Base-by-base conservation (phyloP, 2,888 invertebrate genomes). In the Terebella lapidaria region DNA sequence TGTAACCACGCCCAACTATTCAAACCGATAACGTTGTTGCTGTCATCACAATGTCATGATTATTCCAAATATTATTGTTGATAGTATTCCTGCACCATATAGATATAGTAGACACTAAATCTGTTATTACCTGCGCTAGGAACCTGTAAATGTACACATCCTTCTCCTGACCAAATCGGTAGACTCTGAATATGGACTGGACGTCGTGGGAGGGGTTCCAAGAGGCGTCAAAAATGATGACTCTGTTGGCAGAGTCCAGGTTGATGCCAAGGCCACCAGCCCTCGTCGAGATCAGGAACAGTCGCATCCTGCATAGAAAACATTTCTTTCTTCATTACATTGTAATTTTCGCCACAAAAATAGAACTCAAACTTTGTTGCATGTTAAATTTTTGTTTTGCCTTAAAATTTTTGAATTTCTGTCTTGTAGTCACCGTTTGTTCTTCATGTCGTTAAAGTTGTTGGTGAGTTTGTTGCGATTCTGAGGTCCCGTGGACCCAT, bases 161-260 rank as follows among this genome's bases (percentile, higher is more conserved):
- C 77, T 99, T 99, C 67, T 86, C 89, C 82, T 99, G 99, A 0
- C 99, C 99, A 80, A 96, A 97, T 58, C 99, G 87, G 81, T 94
- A 99, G 24, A 95, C 91, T 65, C 99, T 86, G 84, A 97, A 99
- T 76, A 99, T 94, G 76, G 95, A 94, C 84, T 99, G 99, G 27
- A 94, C 89, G 77, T 99, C 99, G 77, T 96, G 92, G 0, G 94
- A 77, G 1, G 99, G 99, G 84, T 99, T 99, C 97, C 97, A 99
- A 1, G 94, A 95, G 0, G 95, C 95, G 83, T 99, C 99, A 80
- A 99, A 96, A 64, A 99, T 94, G 3, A 99, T 89, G 0, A 97
- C 97, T 56, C 99, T 86, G 83, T 99, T 99, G 0, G 99, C 97
- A 0, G 92, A 93, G 4, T 93, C 90, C 74, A 99, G 83, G 84